Evolutionary conservation across 2,113 vertebrate genomes (phyloP), one percentile per base, ranked within the genome.

Genomic region (Platichthys flesus): DNA sequence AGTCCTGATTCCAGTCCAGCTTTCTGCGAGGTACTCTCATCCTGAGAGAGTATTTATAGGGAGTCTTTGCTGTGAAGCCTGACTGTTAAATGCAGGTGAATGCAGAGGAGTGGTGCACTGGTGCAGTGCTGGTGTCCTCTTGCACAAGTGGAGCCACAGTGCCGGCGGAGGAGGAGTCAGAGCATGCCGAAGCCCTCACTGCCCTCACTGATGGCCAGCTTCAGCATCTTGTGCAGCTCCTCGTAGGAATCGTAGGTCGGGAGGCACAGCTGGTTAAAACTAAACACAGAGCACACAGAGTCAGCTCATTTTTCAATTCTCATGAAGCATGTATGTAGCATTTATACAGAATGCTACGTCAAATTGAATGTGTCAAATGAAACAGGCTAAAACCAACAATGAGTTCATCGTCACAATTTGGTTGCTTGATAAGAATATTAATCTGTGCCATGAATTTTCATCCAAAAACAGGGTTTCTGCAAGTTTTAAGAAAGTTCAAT

Each of bases 251-350:
- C 98, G 12, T 99, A 99, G 3, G 96, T 98, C 12, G 98, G 98
- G 94, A 99, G 97, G 96, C 98, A 99, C 95, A 99, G 94, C 97
- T 99, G 98, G 96, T 99, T 99, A 92, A 99, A 99, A 95, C 98
- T 99, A 88, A 20, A 94, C 78, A 74, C 35, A 61, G 40, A 67
- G 13, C 18, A 54, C 51, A 61, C 6, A 56, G n/a, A 56, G 54
- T 3, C 54, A 20, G 40, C 40, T 42, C 40, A 42, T 12, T 42
- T 4, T 42, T 3, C 3, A 42, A 42, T 42, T 13, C 40, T 13
- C 40, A 42, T 42, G 40, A 42, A 42, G 40, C 40, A 42, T 12
- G 3, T 13, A 42, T 42, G 10, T 13, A 13, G 40, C 40, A 42
- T 42, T 42, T 42, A 42, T 42, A 42, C 40, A 42, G 40, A 42